Conservation (phyloP, 1,140 invertebrate genomes). For the Himalopsyche phryganea region DNA sequence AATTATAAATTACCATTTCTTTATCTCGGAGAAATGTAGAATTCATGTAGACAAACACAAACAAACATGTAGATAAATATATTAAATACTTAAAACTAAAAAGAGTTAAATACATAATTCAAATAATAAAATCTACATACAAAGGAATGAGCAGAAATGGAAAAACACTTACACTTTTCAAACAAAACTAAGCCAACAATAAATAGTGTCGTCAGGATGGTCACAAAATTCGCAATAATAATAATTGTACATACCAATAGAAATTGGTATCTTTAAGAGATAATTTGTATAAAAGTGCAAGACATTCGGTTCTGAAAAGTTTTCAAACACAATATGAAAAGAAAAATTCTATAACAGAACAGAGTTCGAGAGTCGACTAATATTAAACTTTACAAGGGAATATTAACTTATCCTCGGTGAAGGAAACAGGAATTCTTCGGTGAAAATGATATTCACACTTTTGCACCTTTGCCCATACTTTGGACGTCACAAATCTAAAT, state of each 20-base stretch:
- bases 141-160: slow-evolving; percentile 18
- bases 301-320: neutral
- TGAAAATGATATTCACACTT: too few species aligned
- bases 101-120: slow-evolving; percentile 13
- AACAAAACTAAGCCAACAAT: neutral
- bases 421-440: too few species aligned
- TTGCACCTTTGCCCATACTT: too few species aligned
- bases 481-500: too few species aligned
- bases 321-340: neutral
- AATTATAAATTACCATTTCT: too few species aligned
- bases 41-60: neutral
- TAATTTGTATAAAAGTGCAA: neutral
- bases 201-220: neutral
- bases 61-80: neutral
- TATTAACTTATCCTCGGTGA: too few species aligned
- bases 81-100: neutral
- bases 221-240: neutral
- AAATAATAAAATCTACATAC: slow-evolving; percentile 3
- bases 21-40: too few species aligned
- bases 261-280: neutral
- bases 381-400: too few species aligned
- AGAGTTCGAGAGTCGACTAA: too few species aligned
- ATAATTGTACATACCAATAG: neutral
- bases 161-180: slow-evolving; percentile 10
- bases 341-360: too few species aligned